Conservation (phyloP, 2,888 invertebrate genomes). For the Habrosyne pyritoides region DNA sequence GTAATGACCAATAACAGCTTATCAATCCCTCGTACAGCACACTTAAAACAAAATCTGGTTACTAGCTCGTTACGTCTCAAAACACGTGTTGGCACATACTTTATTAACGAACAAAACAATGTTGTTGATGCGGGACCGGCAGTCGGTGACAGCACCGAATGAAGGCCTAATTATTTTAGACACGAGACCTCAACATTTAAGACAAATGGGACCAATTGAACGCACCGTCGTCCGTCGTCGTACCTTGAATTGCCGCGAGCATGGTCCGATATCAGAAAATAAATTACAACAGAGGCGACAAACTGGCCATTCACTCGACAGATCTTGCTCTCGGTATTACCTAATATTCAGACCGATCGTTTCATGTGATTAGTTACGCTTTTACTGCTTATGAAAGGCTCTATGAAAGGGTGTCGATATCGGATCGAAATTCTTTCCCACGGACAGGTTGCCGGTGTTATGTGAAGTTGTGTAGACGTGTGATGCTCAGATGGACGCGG, state of each 20-base stretch:
- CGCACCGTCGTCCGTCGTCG: constrained; percentile 18
- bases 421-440: constrained; percentile 58
- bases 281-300: constrained; percentile 64
- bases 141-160: constrained; percentile 58
- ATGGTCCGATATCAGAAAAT: constrained; percentile 42
- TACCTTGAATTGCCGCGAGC: constrained; percentile 39
- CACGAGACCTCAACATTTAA: constrained; percentile 56
- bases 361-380: constrained; percentile 60
- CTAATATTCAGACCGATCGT: constrained; percentile 56
- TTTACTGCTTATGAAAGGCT: constrained; percentile 49
- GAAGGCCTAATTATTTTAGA: constrained; percentile 66
- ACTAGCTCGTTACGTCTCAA: constrained; percentile 31
- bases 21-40: constrained; percentile 29
- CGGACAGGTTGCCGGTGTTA: constrained; percentile 51
- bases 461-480: constrained; percentile 46
- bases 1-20: constrained; percentile 37
- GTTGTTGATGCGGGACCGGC: constrained; percentile 37
- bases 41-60: constrained; percentile 16
- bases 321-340: constrained; percentile 51
- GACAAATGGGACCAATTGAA: constrained; percentile 20
- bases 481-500: constrained; percentile 51
- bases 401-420: constrained; percentile 45
- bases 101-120: constrained; percentile 54
- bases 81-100: constrained; percentile 47
- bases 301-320: constrained; percentile 55